A percentile compares a stretch with the other conserved stretches of the same genome.
These are phyloP conservation scores for Morinoia aosen DNA, from an alignment of 2,888 invertebrate species.

Conservation along the genomic window DNA sequence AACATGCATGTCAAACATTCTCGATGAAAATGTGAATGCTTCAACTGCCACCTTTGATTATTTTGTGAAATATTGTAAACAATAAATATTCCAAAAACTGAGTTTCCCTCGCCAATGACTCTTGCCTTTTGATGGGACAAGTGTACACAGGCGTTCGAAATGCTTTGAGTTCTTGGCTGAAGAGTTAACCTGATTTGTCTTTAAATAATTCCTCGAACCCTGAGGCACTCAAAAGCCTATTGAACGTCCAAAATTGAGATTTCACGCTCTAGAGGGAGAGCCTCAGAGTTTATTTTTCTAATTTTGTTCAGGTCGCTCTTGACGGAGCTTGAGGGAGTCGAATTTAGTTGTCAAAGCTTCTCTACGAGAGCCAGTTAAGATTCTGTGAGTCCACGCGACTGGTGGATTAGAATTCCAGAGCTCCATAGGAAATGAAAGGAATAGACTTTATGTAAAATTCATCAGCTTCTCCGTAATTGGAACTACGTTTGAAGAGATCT, in stretches of 20 bases:
- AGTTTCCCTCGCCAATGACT: not conserved
- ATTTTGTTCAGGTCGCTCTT: not conserved
- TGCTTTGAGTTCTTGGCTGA: not conserved
- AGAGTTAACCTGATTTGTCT: not conserved
- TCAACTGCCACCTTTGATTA: too few species aligned
- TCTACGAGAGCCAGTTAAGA: not conserved
- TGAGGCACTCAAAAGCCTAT: not conserved
- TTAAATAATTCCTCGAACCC: not conserved
- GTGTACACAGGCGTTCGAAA: not conserved
- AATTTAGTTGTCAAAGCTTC: not conserved
- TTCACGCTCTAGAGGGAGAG: not conserved
- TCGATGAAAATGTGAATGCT: too few species aligned
- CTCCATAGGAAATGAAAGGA: not conserved
- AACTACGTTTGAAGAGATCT: not conserved
- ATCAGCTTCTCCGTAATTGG: not conserved
- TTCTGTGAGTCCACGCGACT: not conserved
- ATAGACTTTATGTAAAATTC: not conserved
- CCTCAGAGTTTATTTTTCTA: not conserved
- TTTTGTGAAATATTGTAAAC: too few species aligned
- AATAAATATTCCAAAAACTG: too few species aligned
- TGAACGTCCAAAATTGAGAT: not conserved
- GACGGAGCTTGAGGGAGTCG: not conserved
- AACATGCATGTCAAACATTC: too few species aligned
- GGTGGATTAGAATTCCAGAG: not conserved
- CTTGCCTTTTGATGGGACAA: not conserved